Evolutionary conservation across 2,888 invertebrate species (phyloP), one percentile per base, ranked within the genome.

Genomic region (Bellardia bayeri): DNA sequence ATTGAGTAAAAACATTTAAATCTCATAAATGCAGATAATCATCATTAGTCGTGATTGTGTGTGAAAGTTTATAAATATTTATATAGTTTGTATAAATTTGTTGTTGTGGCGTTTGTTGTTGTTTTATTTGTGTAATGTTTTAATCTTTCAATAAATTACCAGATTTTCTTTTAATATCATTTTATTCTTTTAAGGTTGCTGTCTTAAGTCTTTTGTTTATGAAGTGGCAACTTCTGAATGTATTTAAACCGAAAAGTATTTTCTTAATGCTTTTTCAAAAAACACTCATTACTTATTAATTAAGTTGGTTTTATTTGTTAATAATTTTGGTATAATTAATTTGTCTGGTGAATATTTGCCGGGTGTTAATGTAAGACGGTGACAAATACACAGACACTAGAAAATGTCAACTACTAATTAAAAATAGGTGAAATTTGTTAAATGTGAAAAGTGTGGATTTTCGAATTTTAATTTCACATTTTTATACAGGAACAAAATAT

Each of bases 51-150:
- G 6, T 68, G 58, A 75, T 71, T 64, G 78, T 82, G 85, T 85
- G 87, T 87, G 82, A 87, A 85, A 87, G 85, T 71, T 87, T 87
- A 85, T 71, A 82, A 87, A 82, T 69, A 80, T 79, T 75, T 74
- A 87, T 68, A 63, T 61, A 30, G 30, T 37, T 37, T 37, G 37
- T 33, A 33, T 56, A 72, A 72, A 56, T 74, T 68, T 58, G 14
- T 82, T 82, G 23, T 61, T 42, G 58, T 54, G 64, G 45, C 7
- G 30, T 13, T 40, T 37, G 45, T 42, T 7, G n/a, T 33, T 80
- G 64, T 72, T 51, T 23, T 78, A 11, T 75, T 85, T 63, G n/a
- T 80, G 64, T 72, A 64, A 37, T 78, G 16, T 75, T 85, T 63
- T 81, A 80, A 85, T 85, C 80, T 69, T 63, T 37, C 37, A 45